These are phyloP conservation scores for Campoplex nolae DNA, from an alignment of 2,888 invertebrate genomes.

Conservation along the genomic window DNA sequence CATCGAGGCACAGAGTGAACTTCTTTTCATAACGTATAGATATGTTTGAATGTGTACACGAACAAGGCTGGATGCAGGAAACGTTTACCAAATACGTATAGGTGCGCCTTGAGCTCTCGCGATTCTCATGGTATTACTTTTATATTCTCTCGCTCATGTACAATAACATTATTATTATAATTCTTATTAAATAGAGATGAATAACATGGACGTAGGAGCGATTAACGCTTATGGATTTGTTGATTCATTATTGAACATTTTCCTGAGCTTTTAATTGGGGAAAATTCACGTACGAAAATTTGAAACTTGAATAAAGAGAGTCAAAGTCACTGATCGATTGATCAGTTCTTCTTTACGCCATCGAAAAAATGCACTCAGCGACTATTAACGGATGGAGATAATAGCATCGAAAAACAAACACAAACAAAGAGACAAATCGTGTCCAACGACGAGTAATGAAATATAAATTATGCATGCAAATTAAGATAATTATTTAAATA, in stretches of 20 bases:
- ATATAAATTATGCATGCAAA: background rate
- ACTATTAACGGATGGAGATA: background rate
- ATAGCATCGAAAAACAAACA: background rate
- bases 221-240: background rate
- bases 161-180: conserved; percentile 37
- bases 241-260: background rate
- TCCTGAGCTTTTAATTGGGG: background rate
- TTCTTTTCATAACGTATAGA: conserved; percentile 15
- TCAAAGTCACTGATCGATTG: background rate
- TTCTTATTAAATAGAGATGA: background rate
- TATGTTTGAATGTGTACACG: background rate
- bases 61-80: conserved; percentile 51
- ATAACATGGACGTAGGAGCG: background rate
- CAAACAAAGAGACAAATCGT: background rate
- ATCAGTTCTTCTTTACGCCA: background rate
- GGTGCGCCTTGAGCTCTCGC: conserved; percentile 54
- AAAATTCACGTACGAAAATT: background rate
- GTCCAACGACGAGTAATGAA: background rate
- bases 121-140: conserved; percentile 64
- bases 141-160: conserved; percentile 23
- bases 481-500: background rate
- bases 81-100: conserved; percentile 68
- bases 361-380: background rate
- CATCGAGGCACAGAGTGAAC: conserved; percentile 18
- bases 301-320: background rate